These are phyloP conservation scores for Triops longicaudatus DNA, from an alignment of 1,140 invertebrate genomes.

Conservation along the genomic window DNA sequence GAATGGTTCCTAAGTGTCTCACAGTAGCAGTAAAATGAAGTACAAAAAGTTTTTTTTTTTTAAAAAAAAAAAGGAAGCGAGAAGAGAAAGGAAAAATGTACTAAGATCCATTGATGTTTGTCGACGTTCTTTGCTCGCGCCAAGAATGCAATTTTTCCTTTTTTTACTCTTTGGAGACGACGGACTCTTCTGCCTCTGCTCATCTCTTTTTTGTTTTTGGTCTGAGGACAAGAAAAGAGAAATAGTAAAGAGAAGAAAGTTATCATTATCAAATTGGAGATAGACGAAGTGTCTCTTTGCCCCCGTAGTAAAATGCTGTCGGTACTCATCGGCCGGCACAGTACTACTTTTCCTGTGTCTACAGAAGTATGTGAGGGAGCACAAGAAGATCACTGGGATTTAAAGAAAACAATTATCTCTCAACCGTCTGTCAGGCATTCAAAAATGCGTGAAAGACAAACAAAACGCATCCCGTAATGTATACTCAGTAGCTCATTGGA, in stretches of 20 bases:
- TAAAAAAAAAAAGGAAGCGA: too few relatives aligned
- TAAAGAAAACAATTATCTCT: background rate
- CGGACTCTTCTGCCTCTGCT: background rate
- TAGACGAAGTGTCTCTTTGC: background rate
- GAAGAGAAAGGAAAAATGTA: too few relatives aligned
- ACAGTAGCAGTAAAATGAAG: background rate
- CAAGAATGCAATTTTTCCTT: background rate
- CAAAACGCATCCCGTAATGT: background rate
- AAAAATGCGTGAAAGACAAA: background rate
- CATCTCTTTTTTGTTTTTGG: background rate
- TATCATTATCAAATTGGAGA: background rate
- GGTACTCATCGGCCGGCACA: background rate
- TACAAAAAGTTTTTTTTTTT: background rate
- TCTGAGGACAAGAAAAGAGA: background rate
- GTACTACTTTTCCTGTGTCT: background rate
- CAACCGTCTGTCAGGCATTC: background rate
- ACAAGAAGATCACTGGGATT: background rate
- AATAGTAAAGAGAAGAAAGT: background rate
- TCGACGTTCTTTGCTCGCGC: background rate
- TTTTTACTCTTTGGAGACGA: background rate
- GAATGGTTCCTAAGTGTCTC: background rate
- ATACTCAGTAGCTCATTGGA: too few relatives aligned
- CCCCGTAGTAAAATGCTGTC: background rate
- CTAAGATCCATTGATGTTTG: background rate
- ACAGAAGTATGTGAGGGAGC: too few relatives aligned